Base-by-base conservation (phyloP, 2,888 invertebrate species). In the Conops quadrifasciatus region DNA sequence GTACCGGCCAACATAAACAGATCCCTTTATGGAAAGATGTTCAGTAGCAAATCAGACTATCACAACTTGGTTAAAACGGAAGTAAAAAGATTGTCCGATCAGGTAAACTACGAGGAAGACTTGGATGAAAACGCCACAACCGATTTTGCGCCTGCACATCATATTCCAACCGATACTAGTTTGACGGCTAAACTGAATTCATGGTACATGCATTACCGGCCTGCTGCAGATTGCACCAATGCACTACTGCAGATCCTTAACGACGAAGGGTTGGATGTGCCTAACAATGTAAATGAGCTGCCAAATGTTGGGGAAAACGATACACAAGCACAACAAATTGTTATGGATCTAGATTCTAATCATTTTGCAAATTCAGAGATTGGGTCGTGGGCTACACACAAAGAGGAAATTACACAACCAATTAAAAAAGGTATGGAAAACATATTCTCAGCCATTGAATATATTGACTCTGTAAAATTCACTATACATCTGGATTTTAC, bases 231-330 rank as follows among this genome's bases (percentile, higher is more conserved):
- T 5, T 59, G 67, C 28, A 30, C 60, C 26, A 67, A 67, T 28
- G 59, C 24, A 7, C 19, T 67, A n/a, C 60, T 67, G 11, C 59
- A 67, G 28, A 67, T 67, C n/a, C 47, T 67, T n/a, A 67, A 59
- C 30, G 67, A 67, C 19, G 67, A 67, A 49, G 67, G 67, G 19
- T 11, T 67, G 28, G 49, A 67, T 67, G 49, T 67, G 24, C 58
- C 67, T 2, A 67, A n/a, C 16, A 67, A 45, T 45, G 56, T 28
- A 1, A 58, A 21, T 45, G 21, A 67, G 24, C 26, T 67, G 11
- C 36, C 13, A 7, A 11, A 28, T 16, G 26, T 30, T 2, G n/a
- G 1, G 21, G 19, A n/a, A 15, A 21, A 43, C 9, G 43, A 67
- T 7, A 15, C n/a, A 45, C n/a, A 47, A 19, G 56, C 24, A 2